Evolutionary conservation across 2,888 invertebrate genomes (phyloP), one percentile per base, ranked within the genome.

Genomic region (Drosophila meridiana): DNA sequence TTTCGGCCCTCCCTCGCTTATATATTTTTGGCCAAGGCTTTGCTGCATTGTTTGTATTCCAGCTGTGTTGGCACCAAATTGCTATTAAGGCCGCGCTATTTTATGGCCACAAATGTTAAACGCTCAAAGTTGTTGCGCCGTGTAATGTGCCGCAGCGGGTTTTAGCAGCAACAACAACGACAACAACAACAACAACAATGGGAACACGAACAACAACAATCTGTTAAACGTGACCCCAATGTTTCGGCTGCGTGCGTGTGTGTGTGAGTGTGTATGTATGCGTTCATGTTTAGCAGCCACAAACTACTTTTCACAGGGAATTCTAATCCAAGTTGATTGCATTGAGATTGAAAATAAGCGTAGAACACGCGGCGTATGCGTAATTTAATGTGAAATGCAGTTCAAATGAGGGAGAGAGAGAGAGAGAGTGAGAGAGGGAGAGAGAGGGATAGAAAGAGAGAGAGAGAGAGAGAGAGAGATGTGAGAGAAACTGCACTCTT

Each of bases 51-150:
- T 63, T 38, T 40, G 42, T 63, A 26, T 73, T 73, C 83, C 83
- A 68, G 87, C 83, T 76, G 87, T 47, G 87, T 65, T 52, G 62
- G 76, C 87, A 84, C 72, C 68, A 71, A 84, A 89, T 87, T 70
- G 73, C 76, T 67, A 87, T 84, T 87, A 85, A 63, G 60, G 62
- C 30, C 73, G 59, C 77, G 56, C 58, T 52, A 59, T 71, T 71
- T 71, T 76, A 65, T 62, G 75, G 77, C 72, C 75, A 76, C 77
- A 76, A 76, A 73, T 38, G 76, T 48, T 75, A 40, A 47, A 48
- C 28, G 72, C 50, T 45, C 60, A 56, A 45, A 52, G 55, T 78
- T 56, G 47, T 62, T 40, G 50, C 36, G 26, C 28, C 55, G 58
- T 69, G 55, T 73, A 73, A 76, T 69, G 76, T 56, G 57, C 57